Evolutionary conservation across 2,113 vertebrate genomes (phyloP).

Genomic region (Amblyornis subalaris): DNA sequence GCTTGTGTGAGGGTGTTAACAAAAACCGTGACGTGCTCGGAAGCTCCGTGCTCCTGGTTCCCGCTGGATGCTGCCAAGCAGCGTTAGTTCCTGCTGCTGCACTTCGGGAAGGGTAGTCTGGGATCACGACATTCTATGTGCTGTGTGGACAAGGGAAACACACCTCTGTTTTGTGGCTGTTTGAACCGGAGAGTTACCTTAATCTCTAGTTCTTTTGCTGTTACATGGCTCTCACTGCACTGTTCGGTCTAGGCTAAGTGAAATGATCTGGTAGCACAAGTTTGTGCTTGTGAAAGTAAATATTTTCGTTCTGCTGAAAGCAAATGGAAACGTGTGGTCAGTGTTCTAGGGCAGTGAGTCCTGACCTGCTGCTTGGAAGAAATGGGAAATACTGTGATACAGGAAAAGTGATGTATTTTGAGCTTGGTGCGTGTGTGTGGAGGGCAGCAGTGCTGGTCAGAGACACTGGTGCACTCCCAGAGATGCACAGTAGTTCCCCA

Average conservation of each 20-base stretch:
- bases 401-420: accelerated
- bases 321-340: not conserved
- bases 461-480: not conserved
- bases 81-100: accelerated
- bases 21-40: accelerated
- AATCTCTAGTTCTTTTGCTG: accelerated
- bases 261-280: not conserved
- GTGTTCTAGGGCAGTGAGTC: not conserved
- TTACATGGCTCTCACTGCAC: not conserved
- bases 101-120: not conserved
- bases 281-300: not conserved
- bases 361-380: not conserved
- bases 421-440: not conserved
- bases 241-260: not conserved
- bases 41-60: not conserved
- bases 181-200: not conserved
- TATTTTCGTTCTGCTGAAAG: not conserved
- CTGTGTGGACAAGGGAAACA: not conserved
- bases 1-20: not conserved
- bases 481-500: not conserved
- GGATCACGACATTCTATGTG: not conserved
- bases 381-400: not conserved
- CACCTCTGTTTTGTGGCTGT: not conserved
- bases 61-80: not conserved
- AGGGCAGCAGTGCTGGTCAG: not conserved